Evolutionary conservation across 2,113 vertebrate species (phyloP).

Genomic region (Cathartes aura): DNA sequence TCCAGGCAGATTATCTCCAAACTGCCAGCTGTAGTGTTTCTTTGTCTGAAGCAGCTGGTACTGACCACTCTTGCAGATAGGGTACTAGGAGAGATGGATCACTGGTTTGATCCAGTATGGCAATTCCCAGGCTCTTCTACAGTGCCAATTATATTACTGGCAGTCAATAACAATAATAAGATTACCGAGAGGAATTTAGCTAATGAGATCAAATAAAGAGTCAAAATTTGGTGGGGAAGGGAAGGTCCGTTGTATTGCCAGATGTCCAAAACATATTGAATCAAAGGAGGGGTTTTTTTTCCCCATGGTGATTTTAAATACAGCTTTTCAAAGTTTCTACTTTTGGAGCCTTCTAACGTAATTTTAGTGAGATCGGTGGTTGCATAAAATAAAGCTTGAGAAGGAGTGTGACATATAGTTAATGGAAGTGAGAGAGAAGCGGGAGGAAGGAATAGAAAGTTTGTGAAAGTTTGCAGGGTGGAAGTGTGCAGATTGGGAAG

Average conservation of each 20-base stretch:
- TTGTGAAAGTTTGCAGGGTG: neutral
- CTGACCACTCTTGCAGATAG: constrained; percentile 46
- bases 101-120: constrained; percentile 53
- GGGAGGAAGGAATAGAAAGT: neutral
- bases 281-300: neutral
- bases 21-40: constrained; percentile 38
- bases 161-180: constrained; percentile 53
- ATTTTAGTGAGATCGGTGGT: neutral
- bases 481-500: neutral
- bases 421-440: neutral
- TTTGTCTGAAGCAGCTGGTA: constrained; percentile 66
- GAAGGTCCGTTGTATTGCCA: neutral
- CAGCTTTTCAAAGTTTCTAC: neutral
- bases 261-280: neutral
- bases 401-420: neutral
- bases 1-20: constrained; percentile 52
- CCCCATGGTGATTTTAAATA: neutral
- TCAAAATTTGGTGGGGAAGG: constrained; percentile 24
- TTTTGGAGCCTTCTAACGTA: neutral
- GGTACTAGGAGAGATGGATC: constrained; percentile 47
- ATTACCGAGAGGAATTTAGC: constrained; percentile 47
- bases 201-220: constrained; percentile 59
- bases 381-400: neutral
- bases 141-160: constrained; percentile 53
- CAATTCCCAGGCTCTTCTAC: constrained; percentile 54